Evolutionary conservation across 2,113 vertebrate species (phyloP), one percentile per base, ranked within the genome.

Genomic region (Lamprotornis superbus): DNA sequence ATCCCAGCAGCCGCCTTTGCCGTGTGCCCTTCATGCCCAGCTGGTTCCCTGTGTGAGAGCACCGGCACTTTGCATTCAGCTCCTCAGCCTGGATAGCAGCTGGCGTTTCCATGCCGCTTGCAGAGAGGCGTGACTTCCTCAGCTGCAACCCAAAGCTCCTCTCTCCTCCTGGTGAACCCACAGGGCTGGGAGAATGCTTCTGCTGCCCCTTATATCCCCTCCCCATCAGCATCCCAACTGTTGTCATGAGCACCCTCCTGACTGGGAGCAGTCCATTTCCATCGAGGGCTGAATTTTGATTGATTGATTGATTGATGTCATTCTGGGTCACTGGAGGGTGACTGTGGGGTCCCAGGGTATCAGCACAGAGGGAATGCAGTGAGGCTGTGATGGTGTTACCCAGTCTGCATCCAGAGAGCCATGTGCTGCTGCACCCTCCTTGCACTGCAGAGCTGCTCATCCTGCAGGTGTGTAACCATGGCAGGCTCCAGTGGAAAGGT

Each of bases 1-100:
- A 82, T 37, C 77, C 69, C n/a, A 0, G 65, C 44, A 47, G 65
- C 83, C 53, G 1, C 23, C 74, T 88, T 63, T 84, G 69, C 46
- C 0, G 4, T 0, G 0, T 59, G 94, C 40, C 89, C 87, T 94
- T 91, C 89, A 65, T 0, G 1, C 69, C 33, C 52, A 39, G 89
- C 31, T 18, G 10, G 31, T 16, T 93, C 49, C 25, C 39, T 50
- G 17, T 0, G 0, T 3, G 1, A 63, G 39, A 63, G 35, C 7
- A 0, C 40, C 3, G 13, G 65, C 1, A 2, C 91, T 89, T 44
- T 22, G 49, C 74, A 57, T 63, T n/a, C 91, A 42, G 70, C 44
- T 71, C 57, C 15, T 44, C 70, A 22, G 61, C 89, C 83, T 16
- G 78, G 60, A 47, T 15, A 35, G 75, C 93, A 83, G 91, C 61